A percentile compares a stretch with the other conserved stretches of the same genome.
phyloP scores from a whole-genome alignment of 2,888 invertebrate genomes.

The Tromatobia lineatoria region DNA sequence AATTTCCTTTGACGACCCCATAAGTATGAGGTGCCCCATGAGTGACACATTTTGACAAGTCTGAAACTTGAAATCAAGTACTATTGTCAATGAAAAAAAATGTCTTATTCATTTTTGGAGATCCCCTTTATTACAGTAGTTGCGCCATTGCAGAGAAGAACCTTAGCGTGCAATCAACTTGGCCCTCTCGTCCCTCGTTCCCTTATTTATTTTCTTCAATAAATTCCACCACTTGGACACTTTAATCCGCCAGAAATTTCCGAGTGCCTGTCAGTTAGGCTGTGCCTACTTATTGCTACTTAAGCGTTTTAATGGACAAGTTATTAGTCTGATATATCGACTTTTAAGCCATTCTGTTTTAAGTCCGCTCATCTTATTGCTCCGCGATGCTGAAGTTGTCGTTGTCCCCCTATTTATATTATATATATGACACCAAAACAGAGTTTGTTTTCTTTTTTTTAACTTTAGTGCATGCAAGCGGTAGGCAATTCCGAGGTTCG shows the following conservation, averaged over 20 bases:
- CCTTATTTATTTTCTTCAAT: constrained; percentile 79
- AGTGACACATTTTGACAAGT: too few relatives aligned
- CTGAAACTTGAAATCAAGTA: too few relatives aligned
- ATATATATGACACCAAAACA: not conserved
- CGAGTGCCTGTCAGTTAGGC: constrained; percentile 82
- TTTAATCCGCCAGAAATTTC: constrained; percentile 81
- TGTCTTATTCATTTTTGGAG: not conserved
- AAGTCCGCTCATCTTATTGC: constrained; percentile 56
- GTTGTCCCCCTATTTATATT: constrained; percentile 1
- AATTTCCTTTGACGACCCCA: too few relatives aligned
- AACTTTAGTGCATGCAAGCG: too few relatives aligned
- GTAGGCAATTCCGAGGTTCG: too few relatives aligned
- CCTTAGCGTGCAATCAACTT: not conserved
- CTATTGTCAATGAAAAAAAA: too few relatives aligned
- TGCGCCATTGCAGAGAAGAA: not conserved
- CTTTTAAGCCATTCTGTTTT: constrained; percentile 78
- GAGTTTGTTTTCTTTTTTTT: not conserved
- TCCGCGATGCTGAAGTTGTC: constrained; percentile 37
- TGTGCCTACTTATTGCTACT: constrained; percentile 84
- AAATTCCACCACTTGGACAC: constrained; percentile 82
- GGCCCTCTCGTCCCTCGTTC: constrained; percentile 41
- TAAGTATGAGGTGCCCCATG: too few relatives aligned
- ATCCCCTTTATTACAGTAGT: constrained; percentile 2
- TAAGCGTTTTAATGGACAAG: constrained; percentile 85
- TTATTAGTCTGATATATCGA: constrained; percentile 84